These are phyloP conservation scores for Lepidurus packardi DNA, from an alignment of 1,140 invertebrate species.

Conservation along the genomic window DNA sequence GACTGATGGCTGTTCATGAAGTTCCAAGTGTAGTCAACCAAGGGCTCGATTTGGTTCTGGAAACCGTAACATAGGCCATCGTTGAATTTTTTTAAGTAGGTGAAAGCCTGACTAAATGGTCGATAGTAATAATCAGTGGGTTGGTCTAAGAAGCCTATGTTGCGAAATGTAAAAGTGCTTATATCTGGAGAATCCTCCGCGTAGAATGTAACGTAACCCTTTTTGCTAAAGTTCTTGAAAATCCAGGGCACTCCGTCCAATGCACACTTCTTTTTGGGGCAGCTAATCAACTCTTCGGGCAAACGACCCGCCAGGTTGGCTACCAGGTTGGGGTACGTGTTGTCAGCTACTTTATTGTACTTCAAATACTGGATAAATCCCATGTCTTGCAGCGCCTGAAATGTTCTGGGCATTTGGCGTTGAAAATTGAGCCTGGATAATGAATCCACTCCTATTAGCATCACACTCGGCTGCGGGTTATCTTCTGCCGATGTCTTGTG, in stretches of 20 bases:
- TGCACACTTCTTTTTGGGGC: background rate
- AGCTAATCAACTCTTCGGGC: constrained; percentile 16
- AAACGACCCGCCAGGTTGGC: constrained; percentile 40
- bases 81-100: background rate
- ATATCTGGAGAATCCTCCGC: constrained; percentile 44
- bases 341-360: constrained; percentile 36
- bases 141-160: constrained; percentile 40
- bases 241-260: constrained; percentile 42
- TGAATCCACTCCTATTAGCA: background rate
- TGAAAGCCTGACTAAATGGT: background rate
- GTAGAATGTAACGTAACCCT: constrained; percentile 42
- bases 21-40: background rate
- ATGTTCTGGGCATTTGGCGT: background rate
- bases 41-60: background rate
- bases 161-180: constrained; percentile 45
- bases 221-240: constrained; percentile 42
- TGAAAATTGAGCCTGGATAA: background rate
- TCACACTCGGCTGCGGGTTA: background rate
- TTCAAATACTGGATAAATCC: background rate
- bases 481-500: background rate
- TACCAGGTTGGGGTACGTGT: constrained; percentile 45
- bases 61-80: background rate
- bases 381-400: background rate
- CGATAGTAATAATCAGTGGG: background rate
- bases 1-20: background rate